Percentiles rank a stretch among this genome's conserved stretches.
Conservation (phyloP, 1,140 invertebrate species). For the Bombus confusus region DNA sequence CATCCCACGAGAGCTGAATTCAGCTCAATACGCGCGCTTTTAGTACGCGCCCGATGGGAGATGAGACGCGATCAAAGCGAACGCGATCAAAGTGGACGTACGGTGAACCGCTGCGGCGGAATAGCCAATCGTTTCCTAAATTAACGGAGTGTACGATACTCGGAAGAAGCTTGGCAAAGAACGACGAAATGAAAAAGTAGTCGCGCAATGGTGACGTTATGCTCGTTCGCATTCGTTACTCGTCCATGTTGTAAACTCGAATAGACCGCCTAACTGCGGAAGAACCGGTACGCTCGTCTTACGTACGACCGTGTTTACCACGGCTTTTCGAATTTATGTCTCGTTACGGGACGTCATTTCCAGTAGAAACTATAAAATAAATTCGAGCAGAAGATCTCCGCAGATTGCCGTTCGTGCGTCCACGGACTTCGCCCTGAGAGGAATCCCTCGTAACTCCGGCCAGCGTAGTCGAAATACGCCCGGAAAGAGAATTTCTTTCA, state of each 20-base stretch:
- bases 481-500: slow-evolving; percentile 59
- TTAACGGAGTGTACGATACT: background rate
- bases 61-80: slow-evolving; percentile 12
- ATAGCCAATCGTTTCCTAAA: background rate
- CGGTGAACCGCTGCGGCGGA: background rate
- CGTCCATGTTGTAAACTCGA: slow-evolving; percentile 70
- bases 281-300: slow-evolving; percentile 71
- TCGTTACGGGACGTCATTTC: slow-evolving; percentile 80
- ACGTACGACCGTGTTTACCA: slow-evolving; percentile 80
- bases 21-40: slow-evolving; percentile 66
- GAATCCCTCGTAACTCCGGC: slow-evolving; percentile 64
- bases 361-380: slow-evolving; percentile 78
- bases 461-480: slow-evolving; percentile 44
- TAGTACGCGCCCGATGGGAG: slow-evolving; percentile 1
- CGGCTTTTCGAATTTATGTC: slow-evolving; percentile 78
- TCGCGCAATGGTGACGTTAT: background rate
- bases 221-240: slow-evolving; percentile 52
- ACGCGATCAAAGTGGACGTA: background rate
- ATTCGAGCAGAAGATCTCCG: slow-evolving; percentile 75
- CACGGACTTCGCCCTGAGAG: slow-evolving; percentile 48
- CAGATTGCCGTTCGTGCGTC: slow-evolving; percentile 71
- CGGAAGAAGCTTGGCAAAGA: too few relatives aligned
- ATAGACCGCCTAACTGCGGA: slow-evolving; percentile 68
- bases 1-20: slow-evolving; percentile 71
- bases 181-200: background rate